phyloP scores from a whole-genome alignment of 2,888 invertebrate genomes.

The Argyresthia goedartella region DNA sequence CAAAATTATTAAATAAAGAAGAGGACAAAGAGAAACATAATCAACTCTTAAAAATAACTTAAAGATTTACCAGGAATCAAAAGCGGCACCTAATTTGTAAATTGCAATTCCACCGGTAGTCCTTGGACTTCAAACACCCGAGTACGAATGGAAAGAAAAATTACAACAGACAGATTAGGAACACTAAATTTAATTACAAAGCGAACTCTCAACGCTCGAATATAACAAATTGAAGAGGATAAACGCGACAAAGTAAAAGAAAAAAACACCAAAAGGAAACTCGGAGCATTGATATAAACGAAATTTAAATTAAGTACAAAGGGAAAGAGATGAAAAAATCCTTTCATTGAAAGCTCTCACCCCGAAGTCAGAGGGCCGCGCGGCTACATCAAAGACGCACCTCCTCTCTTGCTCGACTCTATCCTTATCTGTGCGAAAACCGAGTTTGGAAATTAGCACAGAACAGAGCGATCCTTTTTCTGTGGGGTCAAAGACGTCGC shows the following conservation, averaged over 20 bases:
- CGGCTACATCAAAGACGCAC: constrained; percentile 68
- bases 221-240: constrained; percentile 69
- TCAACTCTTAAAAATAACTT: constrained; percentile 39
- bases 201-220: constrained; percentile 44
- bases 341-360: constrained; percentile 71
- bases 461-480: constrained; percentile 45
- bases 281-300: constrained; percentile 71
- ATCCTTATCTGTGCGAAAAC: constrained; percentile 58
- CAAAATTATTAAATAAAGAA: constrained; percentile 3
- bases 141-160: constrained; percentile 25
- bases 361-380: constrained; percentile 62
- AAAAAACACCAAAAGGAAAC: constrained; percentile 68
- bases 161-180: constrained; percentile 59
- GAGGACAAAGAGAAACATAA: constrained; percentile 32
- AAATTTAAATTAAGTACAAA: constrained; percentile 73
- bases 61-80: constrained; percentile 19
- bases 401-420: constrained; percentile 34
- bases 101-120: constrained; percentile 62
- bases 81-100: constrained; percentile 60
- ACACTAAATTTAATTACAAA: constrained; percentile 70
- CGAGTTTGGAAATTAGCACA: constrained; percentile 67
- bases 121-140: constrained; percentile 24
- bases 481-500: constrained; percentile 37
- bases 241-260: constrained; percentile 71
- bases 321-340: constrained; percentile 70